A percentile compares a stretch with the other conserved stretches of the same genome.
phyloP scores from a whole-genome alignment of 2,113 vertebrate genomes.

The Astur gentilis region DNA sequence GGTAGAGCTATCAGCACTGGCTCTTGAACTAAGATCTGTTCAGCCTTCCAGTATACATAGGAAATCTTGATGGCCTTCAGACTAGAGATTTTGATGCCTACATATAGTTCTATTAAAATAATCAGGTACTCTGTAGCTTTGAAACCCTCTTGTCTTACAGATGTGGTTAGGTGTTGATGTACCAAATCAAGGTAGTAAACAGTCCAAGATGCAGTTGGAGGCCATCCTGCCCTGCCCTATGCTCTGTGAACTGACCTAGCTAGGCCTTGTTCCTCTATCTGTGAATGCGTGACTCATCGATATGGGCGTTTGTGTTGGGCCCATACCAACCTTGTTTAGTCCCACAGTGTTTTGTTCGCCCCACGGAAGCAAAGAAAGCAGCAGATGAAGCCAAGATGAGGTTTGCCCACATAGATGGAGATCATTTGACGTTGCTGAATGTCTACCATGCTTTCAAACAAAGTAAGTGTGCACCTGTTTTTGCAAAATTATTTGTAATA shows the following conservation, averaged over 20 bases:
- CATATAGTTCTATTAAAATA: constrained; percentile 74
- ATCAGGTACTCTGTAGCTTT: constrained; percentile 82
- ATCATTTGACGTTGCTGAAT: constrained; percentile 97
- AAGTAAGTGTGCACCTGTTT: constrained; percentile 76
- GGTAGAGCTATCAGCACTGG: constrained; percentile 80
- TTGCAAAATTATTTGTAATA: background rate
- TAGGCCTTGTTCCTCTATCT: constrained; percentile 96
- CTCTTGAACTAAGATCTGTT: constrained; percentile 53
- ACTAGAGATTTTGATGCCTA: constrained; percentile 72
- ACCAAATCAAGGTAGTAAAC: constrained; percentile 86
- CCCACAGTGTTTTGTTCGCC: constrained; percentile 99
- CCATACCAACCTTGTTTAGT: constrained; percentile 99
- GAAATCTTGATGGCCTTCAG: constrained; percentile 78
- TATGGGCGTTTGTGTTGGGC: constrained; percentile 99
- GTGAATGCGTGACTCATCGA: constrained; percentile 98
- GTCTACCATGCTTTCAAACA: constrained; percentile 99
- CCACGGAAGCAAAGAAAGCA: constrained; percentile 97
- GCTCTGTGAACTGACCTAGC: constrained; percentile 93
- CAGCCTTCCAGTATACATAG: constrained; percentile 20
- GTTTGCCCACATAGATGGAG: constrained; percentile 97
- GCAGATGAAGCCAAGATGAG: constrained; percentile 98
- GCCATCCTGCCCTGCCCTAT: constrained; percentile 88
- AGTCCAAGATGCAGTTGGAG: constrained; percentile 86
- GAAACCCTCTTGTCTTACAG: constrained; percentile 89
- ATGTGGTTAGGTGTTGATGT: constrained; percentile 89